phyloP scores from a whole-genome alignment of 2,797 vertebrate species.

The Enoplosus armatus region DNA sequence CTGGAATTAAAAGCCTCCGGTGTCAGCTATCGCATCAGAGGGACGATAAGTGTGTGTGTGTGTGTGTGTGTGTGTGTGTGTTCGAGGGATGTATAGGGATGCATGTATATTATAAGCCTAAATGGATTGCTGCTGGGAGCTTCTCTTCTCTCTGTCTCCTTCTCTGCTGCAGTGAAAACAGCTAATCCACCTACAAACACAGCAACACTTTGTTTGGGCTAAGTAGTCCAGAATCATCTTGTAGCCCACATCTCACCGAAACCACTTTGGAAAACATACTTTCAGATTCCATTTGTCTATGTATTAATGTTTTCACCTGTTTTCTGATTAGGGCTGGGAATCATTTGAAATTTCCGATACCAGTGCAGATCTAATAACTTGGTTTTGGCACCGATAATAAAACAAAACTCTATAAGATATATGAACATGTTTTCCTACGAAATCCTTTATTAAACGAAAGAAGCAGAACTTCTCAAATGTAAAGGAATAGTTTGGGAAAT shows the following conservation, averaged over 20 bases:
- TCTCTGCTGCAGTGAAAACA: constrained; percentile 48
- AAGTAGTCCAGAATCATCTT: constrained; percentile 33
- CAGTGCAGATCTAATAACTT: neutral
- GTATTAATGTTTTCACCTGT: neutral
- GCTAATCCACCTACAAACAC: constrained; percentile 55
- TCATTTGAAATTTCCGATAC: neutral
- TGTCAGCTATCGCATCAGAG: constrained; percentile 81
- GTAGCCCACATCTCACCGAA: constrained; percentile 15
- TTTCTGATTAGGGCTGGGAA: neutral
- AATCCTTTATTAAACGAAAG: neutral
- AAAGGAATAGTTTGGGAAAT: neutral
- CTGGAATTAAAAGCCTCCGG: constrained; percentile 89
- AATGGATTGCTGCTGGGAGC: constrained; percentile 52
- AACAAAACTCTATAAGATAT: neutral
- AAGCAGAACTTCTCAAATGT: neutral
- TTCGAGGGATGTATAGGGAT: constrained; percentile 33
- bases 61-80: constrained; percentile 16
- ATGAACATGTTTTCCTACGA: neutral
- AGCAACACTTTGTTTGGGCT: constrained; percentile 25
- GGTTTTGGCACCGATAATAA: neutral
- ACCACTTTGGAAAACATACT: neutral
- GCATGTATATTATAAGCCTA: constrained; percentile 41
- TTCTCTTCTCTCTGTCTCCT: constrained; percentile 33
- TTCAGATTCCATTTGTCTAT: neutral
- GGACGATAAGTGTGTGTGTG: constrained; percentile 45